Evolutionary conservation across 2,797 vertebrate genomes (phyloP), one percentile per base, ranked within the genome.

Genomic region (Cottoperca gobio): DNA sequence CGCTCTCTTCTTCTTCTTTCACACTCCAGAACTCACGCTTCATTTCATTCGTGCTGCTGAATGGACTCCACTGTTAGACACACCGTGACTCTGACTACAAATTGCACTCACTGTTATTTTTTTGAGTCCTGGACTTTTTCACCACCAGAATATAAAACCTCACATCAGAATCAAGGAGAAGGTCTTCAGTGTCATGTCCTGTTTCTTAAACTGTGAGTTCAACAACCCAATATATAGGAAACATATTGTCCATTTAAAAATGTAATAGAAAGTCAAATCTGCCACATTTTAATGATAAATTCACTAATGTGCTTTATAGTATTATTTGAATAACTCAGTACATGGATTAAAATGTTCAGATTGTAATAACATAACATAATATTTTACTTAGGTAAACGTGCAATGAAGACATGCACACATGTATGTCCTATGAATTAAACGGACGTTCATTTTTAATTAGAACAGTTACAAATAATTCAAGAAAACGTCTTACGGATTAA

Each of bases 391-490:
- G 28, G 17, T 19, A 50, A 35, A 61, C 3, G 53, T 23, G 45
- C 37, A 62, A n/a, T 28, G 1, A 63, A 17, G 9, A 28, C 19
- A 55, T 48, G 11, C 17, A 5, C 68, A 61, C 23, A 26, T 0
- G 21, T 28, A 9, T 31, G 37, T 37, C 13, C 8, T 7, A 13
- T 33, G 3, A 68, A 31, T 50, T 19, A 5, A 35, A 59, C 28
- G 3, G 6, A 28, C 10, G 17, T 13, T 58, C 5, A 53, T 37
- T 46, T 59, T 13, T 55, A 53, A 63, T 68, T 19, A 26, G 0
- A 35, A 49, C 14, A 24, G n/a, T 37, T 23, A 23, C 24, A 52
- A 46, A 54, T 63, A 2, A 62, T 71, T 53, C 48, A 45, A 53
- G 9, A 54, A 23, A 63, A 61, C 5, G 24, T 67, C 0, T 60